These are phyloP conservation scores for Gymnocheta viridis DNA, from an alignment of 2,888 invertebrate genomes.

Conservation along the genomic window DNA sequence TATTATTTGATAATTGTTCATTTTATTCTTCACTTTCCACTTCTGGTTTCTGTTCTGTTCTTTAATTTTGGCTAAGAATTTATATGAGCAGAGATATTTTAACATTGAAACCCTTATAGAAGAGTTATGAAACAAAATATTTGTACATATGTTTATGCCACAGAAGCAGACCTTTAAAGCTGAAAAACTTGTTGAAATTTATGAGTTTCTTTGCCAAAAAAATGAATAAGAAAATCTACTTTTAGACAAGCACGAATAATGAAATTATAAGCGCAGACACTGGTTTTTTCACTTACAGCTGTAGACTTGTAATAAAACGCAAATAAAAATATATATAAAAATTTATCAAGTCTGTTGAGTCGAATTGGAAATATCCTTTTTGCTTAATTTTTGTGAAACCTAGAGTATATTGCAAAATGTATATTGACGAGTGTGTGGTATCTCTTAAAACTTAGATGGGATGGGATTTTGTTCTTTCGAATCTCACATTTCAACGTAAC, in stretches of 20 bases:
- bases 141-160: background rate
- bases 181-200: slow-evolving; percentile 57
- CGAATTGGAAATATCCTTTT: background rate
- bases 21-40: background rate
- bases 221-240: background rate
- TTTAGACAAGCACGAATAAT: background rate
- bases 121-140: background rate
- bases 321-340: slow-evolving; percentile 10
- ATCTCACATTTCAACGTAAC: no score
- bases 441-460: no score
- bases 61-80: background rate
- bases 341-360: background rate
- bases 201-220: slow-evolving; percentile 54
- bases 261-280: slow-evolving; percentile 17
- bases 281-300: background rate
- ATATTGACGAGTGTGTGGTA: background rate
- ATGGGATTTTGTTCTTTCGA: no score
- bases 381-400: background rate
- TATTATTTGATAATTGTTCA: slow-evolving; percentile 6
- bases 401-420: background rate
- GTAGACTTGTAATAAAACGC: slow-evolving; percentile 25
- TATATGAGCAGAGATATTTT: slow-evolving; percentile 7
- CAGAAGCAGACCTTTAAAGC: slow-evolving; percentile 1
- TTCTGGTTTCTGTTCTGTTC: background rate
- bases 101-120: background rate